Evolutionary conservation across 2,888 invertebrate species (phyloP), one percentile per base, ranked within the genome.

Genomic region (Pseudoips prasinana): DNA sequence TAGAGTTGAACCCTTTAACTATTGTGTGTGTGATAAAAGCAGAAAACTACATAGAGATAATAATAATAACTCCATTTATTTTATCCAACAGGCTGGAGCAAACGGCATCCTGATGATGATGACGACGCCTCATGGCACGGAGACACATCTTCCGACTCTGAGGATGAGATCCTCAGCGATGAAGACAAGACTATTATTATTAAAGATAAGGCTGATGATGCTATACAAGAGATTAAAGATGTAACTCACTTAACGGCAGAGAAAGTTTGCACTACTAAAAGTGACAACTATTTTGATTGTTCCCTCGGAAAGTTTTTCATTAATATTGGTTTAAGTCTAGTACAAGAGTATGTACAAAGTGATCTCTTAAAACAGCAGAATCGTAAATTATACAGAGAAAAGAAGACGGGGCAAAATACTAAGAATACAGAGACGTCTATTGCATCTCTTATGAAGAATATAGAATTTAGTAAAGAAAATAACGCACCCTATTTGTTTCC

Each of bases 281-380:
- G 90, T 28, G 89, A 91, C 41, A 93, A 93, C 45, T 97, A 95
- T 71, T 97, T 97, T 73, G 95, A 95, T 50, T 93, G 94, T 73
- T 94, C 96, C 0, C 84, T 97, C 31, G 97, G 98, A 4, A 95
- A 95, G 73, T 96, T 98, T 75, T 95, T 98, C 65, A 94, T 95
- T 80, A 95, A 96, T 67, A 95, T 98, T 56, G 98, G 98, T 17
- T 91, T 95, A 37, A 96, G 95, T 72, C 90, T 97, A 47, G 97
- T 97, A 1, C 96, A 97, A 75, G 97, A 98, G 73, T 95, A 93
- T 74, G 98, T 98, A 9, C 98, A 98, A 85, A 92, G 93, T n/a
- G 98, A 98, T 86, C 86, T 98, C 37, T 88, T 98, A 33, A 93
- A 94, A 53, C 94, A 96, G 64, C 96, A 97, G 72, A 95, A 94